Evolutionary conservation across 2,888 invertebrate species (phyloP), one percentile per base, ranked within the genome.

Genomic region (Melangyna quadrimaculata): DNA sequence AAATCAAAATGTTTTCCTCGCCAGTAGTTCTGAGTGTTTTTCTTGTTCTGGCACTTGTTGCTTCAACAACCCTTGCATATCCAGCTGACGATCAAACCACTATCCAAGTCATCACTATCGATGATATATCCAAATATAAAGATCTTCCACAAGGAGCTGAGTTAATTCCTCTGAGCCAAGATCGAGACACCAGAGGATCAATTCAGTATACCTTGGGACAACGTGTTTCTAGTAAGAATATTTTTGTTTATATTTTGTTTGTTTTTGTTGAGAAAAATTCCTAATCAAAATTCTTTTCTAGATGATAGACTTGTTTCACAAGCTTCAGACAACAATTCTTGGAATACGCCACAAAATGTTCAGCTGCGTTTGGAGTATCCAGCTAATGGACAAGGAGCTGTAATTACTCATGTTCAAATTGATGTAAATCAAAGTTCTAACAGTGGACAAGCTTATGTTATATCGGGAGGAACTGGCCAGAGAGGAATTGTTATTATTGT

Each of bases 381-480:
- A 2, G 27, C 69, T 0, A 78, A n/a, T 55, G 78, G 77, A 22
- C 40, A 29, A 8, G 89, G 88, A 5, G 88, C 88, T 12, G 17
- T 80, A 6, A 70, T 89, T 14, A 88, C 80, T 9, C 88, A 78
- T 73, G 74, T 88, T 4, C 75, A 88, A 67, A 63, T 89, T 22
- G 14, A 70, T 7, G 88, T 88, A 1, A 71, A 87, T 12, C 89
- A 89, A 59, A 88, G 86, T 48, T 87, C 87, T 27, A 79, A 75
- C 24, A 5, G 75, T 7, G 88, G 89, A 10, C 24, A 65, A 27
- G 88, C 87, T 12, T 87, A 87, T 77, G 84, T 89, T 1, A n/a
- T 80, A 6, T 10, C 78, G 2, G 89, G 89, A 27, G 89, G 89
- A 19, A 87, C 89, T 73, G 88, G 88, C n/a, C 65, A 87, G 9